A percentile compares a stretch with the other conserved stretches of the same genome.
Conservation (phyloP, 2,113 vertebrate genomes). For the Silurus glanis region DNA sequence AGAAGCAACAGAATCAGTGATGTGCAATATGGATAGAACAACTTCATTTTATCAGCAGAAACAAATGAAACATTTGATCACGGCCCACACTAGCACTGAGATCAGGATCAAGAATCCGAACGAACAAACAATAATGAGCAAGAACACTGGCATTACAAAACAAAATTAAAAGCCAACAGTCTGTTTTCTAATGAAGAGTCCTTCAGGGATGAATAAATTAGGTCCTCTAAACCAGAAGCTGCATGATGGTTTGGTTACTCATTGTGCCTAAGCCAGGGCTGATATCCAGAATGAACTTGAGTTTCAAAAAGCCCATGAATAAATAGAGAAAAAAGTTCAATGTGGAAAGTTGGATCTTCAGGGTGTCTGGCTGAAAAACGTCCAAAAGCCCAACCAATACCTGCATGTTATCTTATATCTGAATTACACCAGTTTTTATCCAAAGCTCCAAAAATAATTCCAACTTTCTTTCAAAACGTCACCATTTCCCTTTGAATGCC, state of each 20-base stretch:
- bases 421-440: constrained; percentile 1
- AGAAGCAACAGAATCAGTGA: constrained; percentile 7
- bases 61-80: constrained; percentile 35
- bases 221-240: constrained; percentile 31
- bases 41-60: constrained; percentile 36
- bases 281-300: neutral
- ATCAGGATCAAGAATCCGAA: neutral
- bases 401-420: neutral
- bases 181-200: constrained; percentile 40
- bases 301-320: neutral
- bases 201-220: constrained; percentile 45
- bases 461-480: constrained; percentile 2
- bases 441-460: constrained; percentile 9
- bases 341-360: constrained; percentile 31
- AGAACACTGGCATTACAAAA: constrained; percentile 30
- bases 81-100: neutral
- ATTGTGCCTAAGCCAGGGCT: neutral
- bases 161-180: constrained; percentile 49
- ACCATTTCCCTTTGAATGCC: neutral
- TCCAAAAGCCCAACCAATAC: neutral
- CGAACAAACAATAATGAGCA: constrained; percentile 26
- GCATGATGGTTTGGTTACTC: constrained; percentile 8
- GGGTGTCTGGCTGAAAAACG: constrained; percentile 7
- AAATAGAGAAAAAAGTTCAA: neutral
- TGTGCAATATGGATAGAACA: constrained; percentile 29